A percentile compares a stretch with the other conserved stretches of the same genome.
These are phyloP conservation scores for Apeira syringaria DNA, from an alignment of 2,888 invertebrate species.

Conservation along the genomic window DNA sequence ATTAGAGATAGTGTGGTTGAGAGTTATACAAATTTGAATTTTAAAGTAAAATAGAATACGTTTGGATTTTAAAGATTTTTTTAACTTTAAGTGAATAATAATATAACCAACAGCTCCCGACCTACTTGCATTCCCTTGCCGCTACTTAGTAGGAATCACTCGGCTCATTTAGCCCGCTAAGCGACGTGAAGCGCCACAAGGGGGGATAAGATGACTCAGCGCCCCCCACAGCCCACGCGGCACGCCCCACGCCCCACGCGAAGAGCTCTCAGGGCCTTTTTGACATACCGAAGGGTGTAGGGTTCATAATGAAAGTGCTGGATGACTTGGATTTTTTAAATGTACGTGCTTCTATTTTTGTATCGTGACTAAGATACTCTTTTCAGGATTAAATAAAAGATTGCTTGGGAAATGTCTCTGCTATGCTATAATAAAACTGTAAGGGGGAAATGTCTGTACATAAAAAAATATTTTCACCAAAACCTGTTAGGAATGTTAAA, in stretches of 20 bases:
- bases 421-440: no score
- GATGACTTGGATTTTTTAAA: conserved; percentile 16
- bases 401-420: no score
- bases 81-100: no score
- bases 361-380: no score
- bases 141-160: conserved; percentile 31
- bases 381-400: no score
- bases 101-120: conserved; percentile 2
- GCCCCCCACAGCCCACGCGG: conserved; percentile 14
- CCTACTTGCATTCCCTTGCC: conserved; percentile 23
- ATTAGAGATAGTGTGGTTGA: no score
- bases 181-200: conserved; percentile 20
- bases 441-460: no score
- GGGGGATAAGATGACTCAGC: conserved; percentile 22
- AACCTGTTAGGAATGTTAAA: no score
- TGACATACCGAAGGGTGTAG: conserved; percentile 5
- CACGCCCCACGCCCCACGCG: background rate
- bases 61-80: no score
- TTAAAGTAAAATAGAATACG: no score
- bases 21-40: no score
- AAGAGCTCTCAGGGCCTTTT: conserved; percentile 13
- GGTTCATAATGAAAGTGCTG: conserved; percentile 16
- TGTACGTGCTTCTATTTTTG: background rate
- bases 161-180: conserved; percentile 31
- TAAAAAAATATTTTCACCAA: no score